phyloP scores from a whole-genome alignment of 2,888 invertebrate species.

The Heteropelma amictum region DNA sequence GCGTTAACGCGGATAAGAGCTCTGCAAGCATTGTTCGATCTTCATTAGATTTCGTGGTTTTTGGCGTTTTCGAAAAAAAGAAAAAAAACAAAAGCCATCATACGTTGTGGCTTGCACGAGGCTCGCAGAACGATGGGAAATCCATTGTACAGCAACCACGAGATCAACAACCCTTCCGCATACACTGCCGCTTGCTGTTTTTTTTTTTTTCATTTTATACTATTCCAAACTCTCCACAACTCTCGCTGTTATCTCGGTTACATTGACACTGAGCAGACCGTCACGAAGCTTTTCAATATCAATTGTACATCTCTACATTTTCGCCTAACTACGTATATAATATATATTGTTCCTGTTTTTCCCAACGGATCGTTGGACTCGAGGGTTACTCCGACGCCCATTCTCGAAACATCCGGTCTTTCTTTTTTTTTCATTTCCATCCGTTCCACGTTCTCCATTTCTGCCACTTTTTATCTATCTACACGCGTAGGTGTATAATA shows the following conservation, averaged over 20 bases:
- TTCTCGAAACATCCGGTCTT: constrained; percentile 37
- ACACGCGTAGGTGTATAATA: neutral
- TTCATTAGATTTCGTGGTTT: no score
- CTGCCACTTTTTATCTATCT: constrained; percentile 40
- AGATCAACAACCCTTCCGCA: constrained; percentile 19
- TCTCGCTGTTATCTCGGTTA: constrained; percentile 22
- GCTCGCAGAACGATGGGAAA: constrained; percentile 38
- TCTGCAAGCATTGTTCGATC: no score
- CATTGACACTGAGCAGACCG: constrained; percentile 41
- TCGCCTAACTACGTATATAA: neutral
- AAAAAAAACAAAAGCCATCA: neutral
- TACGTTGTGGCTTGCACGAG: neutral
- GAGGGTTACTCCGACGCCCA: constrained; percentile 46
- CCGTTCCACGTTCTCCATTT: constrained; percentile 30
- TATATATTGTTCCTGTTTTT: constrained; percentile 22
- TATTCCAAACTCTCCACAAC: no score
- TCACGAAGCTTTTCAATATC: constrained; percentile 9
- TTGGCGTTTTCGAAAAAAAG: neutral
- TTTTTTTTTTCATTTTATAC: no score
- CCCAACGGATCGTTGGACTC: constrained; percentile 42
- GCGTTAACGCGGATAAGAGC: no score
- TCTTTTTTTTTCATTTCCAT: constrained; percentile 36
- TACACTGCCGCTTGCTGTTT: constrained; percentile 5
- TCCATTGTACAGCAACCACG: constrained; percentile 15
- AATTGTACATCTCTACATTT: neutral